Evolutionary conservation across 2,113 vertebrate genomes (phyloP), one percentile per base, ranked within the genome.

Genomic region (Cromileptes altivelis): DNA sequence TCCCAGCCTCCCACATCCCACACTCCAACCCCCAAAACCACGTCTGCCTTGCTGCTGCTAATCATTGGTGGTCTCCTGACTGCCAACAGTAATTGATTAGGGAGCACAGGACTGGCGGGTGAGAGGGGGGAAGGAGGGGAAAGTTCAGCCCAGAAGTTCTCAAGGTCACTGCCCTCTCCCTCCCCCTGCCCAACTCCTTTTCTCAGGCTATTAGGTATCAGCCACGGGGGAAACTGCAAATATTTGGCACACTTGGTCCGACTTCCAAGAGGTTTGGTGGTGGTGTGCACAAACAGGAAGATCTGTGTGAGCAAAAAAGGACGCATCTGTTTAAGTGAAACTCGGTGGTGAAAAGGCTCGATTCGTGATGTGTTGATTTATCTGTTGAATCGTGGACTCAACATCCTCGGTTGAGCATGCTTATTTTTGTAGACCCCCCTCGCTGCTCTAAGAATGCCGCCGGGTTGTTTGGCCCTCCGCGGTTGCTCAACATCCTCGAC

Each of bases 31-130:
- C 87, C 85, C 79, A 75, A 90, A 37, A 85, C 86, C 89, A 82
- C n/a, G 88, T 90, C 88, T 92, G 89, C 88, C 85, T 84, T 84
- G 74, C 92, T 92, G 92, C 86, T 88, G 89, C 91, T 93, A 92
- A 93, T 94, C 95, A 92, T 84, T 94, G 95, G 95, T 96, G 95
- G 95, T 95, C 95, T 93, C 89, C 92, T 93, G 91, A 93, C 93
- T 92, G 88, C 94, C 92, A 93, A 93, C 87, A 82, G 88, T 95
- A 96, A 96, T 95, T 96, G 95, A 95, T 95, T 95, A 94, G 95
- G 87, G 94, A 93, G 88, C 81, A 73, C 61, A 89, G 90, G 81
- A 75, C 85, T 84, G 74, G 90, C 40, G 84, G 84, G 70, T 10
- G 70, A 82, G 76, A 40, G 74, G 76, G 40, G 72, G 68, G 55